Evolutionary conservation across 2,888 invertebrate genomes (phyloP), one percentile per base, ranked within the genome.

Genomic region (Globia sparganii): DNA sequence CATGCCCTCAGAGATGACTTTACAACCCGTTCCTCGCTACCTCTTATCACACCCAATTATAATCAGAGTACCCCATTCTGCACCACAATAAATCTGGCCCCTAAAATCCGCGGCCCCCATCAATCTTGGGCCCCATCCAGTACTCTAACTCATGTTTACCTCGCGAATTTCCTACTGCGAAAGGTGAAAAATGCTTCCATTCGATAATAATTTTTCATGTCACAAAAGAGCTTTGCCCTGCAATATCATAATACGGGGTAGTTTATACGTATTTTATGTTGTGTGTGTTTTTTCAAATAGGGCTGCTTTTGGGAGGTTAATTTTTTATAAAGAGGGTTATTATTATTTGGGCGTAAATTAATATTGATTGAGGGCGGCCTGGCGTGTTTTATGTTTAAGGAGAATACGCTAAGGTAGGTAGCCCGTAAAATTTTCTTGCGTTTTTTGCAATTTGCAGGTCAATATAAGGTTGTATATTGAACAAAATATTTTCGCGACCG

Each of bases 141-240:
- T 80, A 78, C 66, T 80, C 43, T 87, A 86, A 68, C 62, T 80
- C 85, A 70, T 81, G 72, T 82, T 73, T 81, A 86, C 80, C 69
- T 83, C 81, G 82, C 81, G 77, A 83, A 76, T 85, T 87, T 84
- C 77, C 84, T 87, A 76, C 85, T 80, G 83, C 77, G 82, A 82
- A 90, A 91, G 91, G 92, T 91, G 91, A 91, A 91, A 92, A 91
- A 92, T 91, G 88, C 86, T 85, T 74, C 79, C 79, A 87, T 89
- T 89, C 81, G 87, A 86, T 85, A 85, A 90, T 89, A 89, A 91
- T 92, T 90, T 92, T 91, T 92, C 92, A 92, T 85, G 85, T 85
- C 81, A 82, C 72, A 78, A 80, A 80, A 82, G 78, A 76, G 76
- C 78, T 83, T 76, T 73, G 81, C 79, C 69, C 77, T 73, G 86